These are phyloP conservation scores for Malacosoma neustria DNA, from an alignment of 2,888 invertebrate species.

Conservation along the genomic window DNA sequence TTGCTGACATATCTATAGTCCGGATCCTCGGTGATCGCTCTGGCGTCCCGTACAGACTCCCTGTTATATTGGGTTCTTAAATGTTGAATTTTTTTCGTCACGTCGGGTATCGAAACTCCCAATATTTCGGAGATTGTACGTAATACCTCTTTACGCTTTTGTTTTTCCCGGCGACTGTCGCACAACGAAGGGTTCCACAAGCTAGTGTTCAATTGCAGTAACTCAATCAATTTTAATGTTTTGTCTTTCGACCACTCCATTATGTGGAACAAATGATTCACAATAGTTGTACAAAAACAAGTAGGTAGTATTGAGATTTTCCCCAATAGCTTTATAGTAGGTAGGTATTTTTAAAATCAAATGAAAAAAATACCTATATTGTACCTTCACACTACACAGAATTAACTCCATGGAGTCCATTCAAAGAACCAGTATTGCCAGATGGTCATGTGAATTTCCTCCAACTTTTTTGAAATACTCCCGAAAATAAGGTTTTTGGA, in stretches of 20 bases:
- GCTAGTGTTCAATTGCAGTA: constrained; percentile 54
- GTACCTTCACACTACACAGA: no score
- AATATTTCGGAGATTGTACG: constrained; percentile 50
- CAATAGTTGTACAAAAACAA: constrained; percentile 18
- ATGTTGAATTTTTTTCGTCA: constrained; percentile 77
- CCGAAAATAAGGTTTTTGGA: no score
- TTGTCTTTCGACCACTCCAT: constrained; percentile 71
- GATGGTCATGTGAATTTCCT: no score
- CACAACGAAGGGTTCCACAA: constrained; percentile 61
- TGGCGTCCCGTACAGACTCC: constrained; percentile 70
- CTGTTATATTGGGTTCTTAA: constrained; percentile 77
- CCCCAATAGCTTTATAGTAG: no score
- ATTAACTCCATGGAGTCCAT: no score
- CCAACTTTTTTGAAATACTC: no score
- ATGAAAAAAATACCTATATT: no score
- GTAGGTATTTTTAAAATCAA: no score
- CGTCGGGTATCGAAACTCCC: constrained; percentile 54
- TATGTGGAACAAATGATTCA: constrained; percentile 13
- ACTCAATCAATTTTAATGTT: constrained; percentile 58
- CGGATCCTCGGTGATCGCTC: constrained; percentile 63
- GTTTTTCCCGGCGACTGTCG: constrained; percentile 57
- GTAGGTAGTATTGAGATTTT: no score
- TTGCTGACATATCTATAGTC: constrained; percentile 67
- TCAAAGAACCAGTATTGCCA: no score
- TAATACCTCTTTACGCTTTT: constrained; percentile 58